Evolutionary conservation across 37 sponge, comb jelly and placozoan genomes (phyloP).

Genomic region (Axinella damicornis): DNA sequence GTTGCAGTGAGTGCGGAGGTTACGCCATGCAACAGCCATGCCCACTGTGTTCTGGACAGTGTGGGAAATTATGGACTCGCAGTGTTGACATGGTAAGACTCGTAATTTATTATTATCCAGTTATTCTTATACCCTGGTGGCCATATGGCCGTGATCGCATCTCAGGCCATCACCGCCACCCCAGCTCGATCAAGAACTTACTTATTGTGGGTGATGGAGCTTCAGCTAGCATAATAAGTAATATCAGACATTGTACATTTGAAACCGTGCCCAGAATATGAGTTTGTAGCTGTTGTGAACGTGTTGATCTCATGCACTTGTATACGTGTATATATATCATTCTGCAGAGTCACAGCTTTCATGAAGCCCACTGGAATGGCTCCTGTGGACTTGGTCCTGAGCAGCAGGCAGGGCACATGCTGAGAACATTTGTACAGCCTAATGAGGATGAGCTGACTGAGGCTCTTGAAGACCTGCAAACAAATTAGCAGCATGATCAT

Average conservation of each 20-base stretch:
- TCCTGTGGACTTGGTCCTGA: constrained; percentile 30
- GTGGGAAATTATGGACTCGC: constrained; percentile 49
- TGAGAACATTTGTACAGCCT: constrained; percentile 25
- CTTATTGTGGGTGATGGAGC: no score
- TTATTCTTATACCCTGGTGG: no score
- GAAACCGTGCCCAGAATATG: not conserved
- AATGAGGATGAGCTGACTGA: constrained; percentile 19
- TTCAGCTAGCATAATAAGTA: not conserved
- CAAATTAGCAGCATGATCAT: no score
- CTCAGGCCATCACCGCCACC: no score
- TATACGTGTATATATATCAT: no score
- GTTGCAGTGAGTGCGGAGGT: constrained; percentile 55
- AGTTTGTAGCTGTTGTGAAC: no score
- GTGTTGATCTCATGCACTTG: no score
- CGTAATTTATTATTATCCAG: no score
- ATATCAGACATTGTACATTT: not conserved
- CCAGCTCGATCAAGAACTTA: no score
- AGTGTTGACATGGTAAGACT: constrained; percentile 56
- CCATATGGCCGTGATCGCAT: no score
- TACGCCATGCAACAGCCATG: constrained; percentile 44
- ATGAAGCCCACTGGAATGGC: constrained; percentile 53
- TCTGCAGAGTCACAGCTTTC: constrained; percentile 36
- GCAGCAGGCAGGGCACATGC: constrained; percentile 5
- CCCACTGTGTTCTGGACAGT: constrained; percentile 55
- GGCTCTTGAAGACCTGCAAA: constrained; percentile 52